phyloP scores from a whole-genome alignment of 1,140 invertebrate species.

The Mesaphorura yosii region DNA sequence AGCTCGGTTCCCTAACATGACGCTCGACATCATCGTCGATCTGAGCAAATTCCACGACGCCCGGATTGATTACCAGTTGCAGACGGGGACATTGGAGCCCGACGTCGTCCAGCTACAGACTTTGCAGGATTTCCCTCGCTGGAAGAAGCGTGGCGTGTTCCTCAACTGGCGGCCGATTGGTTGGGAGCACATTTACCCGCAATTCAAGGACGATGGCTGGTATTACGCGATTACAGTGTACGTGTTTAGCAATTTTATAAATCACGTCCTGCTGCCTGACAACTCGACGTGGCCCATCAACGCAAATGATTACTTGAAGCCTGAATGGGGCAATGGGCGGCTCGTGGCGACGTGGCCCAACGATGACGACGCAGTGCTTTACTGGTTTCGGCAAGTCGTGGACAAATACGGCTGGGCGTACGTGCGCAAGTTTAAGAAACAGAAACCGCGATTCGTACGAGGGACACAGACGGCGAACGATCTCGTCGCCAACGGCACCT shows the following conservation, averaged over 20 bases:
- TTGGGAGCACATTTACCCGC: constrained; percentile 1
- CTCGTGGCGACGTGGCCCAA: constrained; percentile 17
- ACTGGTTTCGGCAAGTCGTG: constrained; percentile 10
- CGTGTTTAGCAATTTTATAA: constrained; percentile 10
- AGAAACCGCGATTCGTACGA: constrained; percentile 10
- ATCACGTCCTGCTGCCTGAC: constrained; percentile 4
- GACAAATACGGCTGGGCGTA: constrained; percentile 19
- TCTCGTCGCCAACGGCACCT: background rate
- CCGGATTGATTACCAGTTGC: constrained; percentile 12
- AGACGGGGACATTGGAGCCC: background rate
- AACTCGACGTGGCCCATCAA: constrained; percentile 9
- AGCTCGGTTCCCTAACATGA: background rate
- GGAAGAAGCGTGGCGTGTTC: constrained; percentile 12
- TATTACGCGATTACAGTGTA: constrained; percentile 4
- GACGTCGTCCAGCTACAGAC: constrained; percentile 13
- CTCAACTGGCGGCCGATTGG: constrained; percentile 6
- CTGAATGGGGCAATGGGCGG: constrained; percentile 4
- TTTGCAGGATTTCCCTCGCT: constrained; percentile 10
- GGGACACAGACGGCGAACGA: constrained; percentile 6
- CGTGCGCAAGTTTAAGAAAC: background rate
- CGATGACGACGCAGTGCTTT: constrained; percentile 21
- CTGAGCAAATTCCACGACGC: constrained; percentile 12
- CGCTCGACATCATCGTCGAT: constrained; percentile 10
- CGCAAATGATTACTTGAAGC: constrained; percentile 8
- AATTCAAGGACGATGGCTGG: constrained; percentile 18